Base-by-base conservation (phyloP, 2,797 vertebrate species). In the Acanthiza pusilla region DNA sequence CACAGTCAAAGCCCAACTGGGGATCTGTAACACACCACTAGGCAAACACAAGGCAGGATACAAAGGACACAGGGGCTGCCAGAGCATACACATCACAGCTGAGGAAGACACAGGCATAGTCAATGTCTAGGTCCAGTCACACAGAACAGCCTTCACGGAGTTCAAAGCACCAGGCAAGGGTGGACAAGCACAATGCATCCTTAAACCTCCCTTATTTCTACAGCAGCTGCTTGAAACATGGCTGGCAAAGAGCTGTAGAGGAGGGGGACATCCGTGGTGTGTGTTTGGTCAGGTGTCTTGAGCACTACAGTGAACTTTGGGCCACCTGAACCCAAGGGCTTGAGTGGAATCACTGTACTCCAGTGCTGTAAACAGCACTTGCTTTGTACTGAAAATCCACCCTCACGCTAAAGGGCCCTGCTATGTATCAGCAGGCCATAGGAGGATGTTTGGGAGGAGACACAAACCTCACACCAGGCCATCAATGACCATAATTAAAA, bases 231-330 rank as follows among this genome's bases (percentile, higher is more conserved):
- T 70, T 65, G 45, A 83, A 86, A 34, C 73, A 14, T 2, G 62
- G 75, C 83, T 83, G 50, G 71, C 78, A 75, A 55, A 79, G 48
- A 57, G 66, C 87, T 94, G 65, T 36, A 34, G 38, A 73, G 55
- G 25, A 68, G 36, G 48, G 50, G 68, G 66, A 82, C 68, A 16
- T 15, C n/a, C 8, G 42, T 42, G 74, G 10, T 27, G 13, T 72
- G 50, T 90, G 83, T 86, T 96, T 94, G 91, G 54, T 80, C 82
- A 94, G 92, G 88, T 90, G 91, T 42, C 75, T 85, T 9, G 25
- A 78, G 84, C 2, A 2, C 70, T 27, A 1, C 68, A 53, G 4
- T 58, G 50, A 85, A 53, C 85, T 85, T 45, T 54, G 66, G 76
- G 66, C 34, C 34, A 40, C 89, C 34, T 53, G 75, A 76, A 66